Evolutionary conservation across 2,888 invertebrate genomes (phyloP).

Genomic region (Stenotaenia linearis): DNA sequence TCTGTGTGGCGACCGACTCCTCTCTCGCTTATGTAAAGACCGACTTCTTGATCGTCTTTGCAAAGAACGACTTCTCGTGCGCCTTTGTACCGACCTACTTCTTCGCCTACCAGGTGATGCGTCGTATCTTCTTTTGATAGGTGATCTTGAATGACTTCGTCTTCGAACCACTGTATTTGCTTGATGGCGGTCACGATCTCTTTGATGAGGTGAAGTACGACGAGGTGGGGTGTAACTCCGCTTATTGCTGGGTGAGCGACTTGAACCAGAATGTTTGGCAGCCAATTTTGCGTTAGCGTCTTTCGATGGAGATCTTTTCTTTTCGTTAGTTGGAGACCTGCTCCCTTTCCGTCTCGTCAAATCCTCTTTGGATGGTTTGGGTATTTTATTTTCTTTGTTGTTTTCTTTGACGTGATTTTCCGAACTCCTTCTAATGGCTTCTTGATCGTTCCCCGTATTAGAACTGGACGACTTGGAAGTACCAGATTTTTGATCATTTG

Average conservation of each 20-base stretch:
- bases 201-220: neutral
- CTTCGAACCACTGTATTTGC: neutral
- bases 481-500: neutral
- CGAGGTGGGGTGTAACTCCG: neutral
- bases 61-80: neutral
- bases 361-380: constrained; percentile 26
- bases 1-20: neutral
- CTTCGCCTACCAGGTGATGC: neutral
- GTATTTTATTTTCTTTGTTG: constrained; percentile 35
- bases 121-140: neutral
- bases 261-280: neutral
- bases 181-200: constrained; percentile 14
- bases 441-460: neutral
- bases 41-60: constrained; percentile 6
- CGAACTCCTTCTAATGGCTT: constrained; percentile 30
- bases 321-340: neutral
- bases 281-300: neutral
- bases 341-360: constrained; percentile 21
- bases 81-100: neutral
- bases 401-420: neutral
- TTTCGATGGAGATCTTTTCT: neutral
- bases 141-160: neutral
- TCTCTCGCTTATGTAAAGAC: neutral
- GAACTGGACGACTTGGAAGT: neutral
- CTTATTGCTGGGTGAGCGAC: neutral